Conservation (phyloP, 2,797 vertebrate genomes). For the Onychomys torridus region DNA sequence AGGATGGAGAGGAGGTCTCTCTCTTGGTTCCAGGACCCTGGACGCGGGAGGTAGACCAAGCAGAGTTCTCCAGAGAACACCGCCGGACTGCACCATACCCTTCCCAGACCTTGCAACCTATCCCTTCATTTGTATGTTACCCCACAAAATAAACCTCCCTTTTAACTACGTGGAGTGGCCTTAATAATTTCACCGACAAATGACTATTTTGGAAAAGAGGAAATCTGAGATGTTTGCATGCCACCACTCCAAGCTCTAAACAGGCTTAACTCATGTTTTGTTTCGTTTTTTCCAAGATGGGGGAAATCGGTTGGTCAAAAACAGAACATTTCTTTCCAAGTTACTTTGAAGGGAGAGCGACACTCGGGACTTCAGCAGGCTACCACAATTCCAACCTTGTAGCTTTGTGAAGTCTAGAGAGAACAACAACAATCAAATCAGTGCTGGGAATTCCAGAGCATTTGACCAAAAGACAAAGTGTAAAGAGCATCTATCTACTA, state of each 20-base stretch:
- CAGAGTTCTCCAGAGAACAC: too few relatives aligned
- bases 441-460: not conserved
- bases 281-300: not conserved
- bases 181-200: too few relatives aligned
- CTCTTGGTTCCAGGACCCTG: too few relatives aligned
- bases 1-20: too few relatives aligned
- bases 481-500: not conserved
- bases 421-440: not conserved
- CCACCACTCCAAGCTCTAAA: not conserved
- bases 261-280: not conserved
- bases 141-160: too few relatives aligned
- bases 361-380: not conserved
- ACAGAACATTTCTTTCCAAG: slow-evolving; percentile 5
- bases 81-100: too few relatives aligned
- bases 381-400: not conserved
- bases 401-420: not conserved
- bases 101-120: too few relatives aligned
- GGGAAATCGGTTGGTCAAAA: slow-evolving; percentile 35
- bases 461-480: not conserved
- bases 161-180: too few relatives aligned
- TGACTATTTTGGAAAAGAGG: not conserved
- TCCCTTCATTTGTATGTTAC: too few relatives aligned
- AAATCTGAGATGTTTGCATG: not conserved
- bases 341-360: not conserved
- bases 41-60: too few relatives aligned